Evolutionary conservation across 2,888 invertebrate species (phyloP).

Genomic region (Lordiphosa andalusiaca): DNA sequence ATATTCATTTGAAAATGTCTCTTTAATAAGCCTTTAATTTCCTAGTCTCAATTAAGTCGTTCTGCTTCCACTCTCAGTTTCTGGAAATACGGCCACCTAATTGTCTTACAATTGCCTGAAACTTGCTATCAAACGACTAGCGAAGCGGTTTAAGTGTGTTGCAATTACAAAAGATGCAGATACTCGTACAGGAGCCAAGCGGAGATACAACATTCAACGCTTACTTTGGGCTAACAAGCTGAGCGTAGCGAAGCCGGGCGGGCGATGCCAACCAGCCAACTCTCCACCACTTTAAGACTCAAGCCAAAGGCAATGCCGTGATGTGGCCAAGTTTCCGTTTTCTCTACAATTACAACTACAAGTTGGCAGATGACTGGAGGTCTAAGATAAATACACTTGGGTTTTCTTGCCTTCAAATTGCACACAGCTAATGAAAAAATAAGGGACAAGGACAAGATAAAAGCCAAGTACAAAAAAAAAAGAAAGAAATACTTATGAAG

Average conservation of each 20-base stretch:
- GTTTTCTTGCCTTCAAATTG: constrained; percentile 49
- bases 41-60: not conserved
- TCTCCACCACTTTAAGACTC: constrained; percentile 12
- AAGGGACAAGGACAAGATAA: constrained; percentile 7
- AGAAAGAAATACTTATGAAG: constrained; percentile 23
- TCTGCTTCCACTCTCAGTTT: constrained; percentile 4
- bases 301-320: constrained; percentile 38
- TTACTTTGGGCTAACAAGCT: constrained; percentile 45
- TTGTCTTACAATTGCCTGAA: constrained; percentile 66
- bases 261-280: not conserved
- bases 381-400: constrained; percentile 74
- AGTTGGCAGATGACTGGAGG: constrained; percentile 44
- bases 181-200: constrained; percentile 20
- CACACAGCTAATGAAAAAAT: constrained; percentile 65
- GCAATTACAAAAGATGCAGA: constrained; percentile 69
- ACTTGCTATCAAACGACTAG: constrained; percentile 55
- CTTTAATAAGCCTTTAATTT: no score
- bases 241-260: constrained; percentile 22
- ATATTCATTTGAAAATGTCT: no score
- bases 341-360: constrained; percentile 54
- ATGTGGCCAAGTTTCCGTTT: constrained; percentile 49
- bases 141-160: constrained; percentile 70
- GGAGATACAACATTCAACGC: constrained; percentile 28
- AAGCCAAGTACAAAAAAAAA: constrained; percentile 5
- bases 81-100: constrained; percentile 41